phyloP scores from a whole-genome alignment of 2,888 invertebrate species.

The Theretra japonica region DNA sequence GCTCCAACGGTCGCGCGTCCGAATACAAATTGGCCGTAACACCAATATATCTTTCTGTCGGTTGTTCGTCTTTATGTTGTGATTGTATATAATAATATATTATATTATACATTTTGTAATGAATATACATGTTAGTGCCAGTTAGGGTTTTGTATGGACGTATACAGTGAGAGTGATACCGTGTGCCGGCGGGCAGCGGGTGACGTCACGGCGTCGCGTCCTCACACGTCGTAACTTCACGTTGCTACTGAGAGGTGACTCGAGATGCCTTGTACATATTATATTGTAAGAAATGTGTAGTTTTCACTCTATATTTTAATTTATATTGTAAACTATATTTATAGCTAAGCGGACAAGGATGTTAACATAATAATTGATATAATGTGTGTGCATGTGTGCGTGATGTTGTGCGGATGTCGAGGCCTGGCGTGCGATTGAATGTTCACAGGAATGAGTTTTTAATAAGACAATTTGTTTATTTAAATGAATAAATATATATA shows the following conservation, averaged over 20 bases:
- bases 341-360: conserved; percentile 74
- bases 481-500: conserved; percentile 45
- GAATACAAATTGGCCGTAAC: conserved; percentile 52
- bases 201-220: conserved; percentile 12
- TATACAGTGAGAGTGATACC: conserved; percentile 59
- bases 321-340: conserved; percentile 81
- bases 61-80: conserved; percentile 83
- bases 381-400: conserved; percentile 51
- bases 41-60: conserved; percentile 75
- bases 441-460: conserved; percentile 48
- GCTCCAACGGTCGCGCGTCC: conserved; percentile 2
- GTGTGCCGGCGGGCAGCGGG: not conserved
- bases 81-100: conserved; percentile 82
- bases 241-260: conserved; percentile 61
- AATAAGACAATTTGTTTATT: conserved; percentile 63
- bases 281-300: conserved; percentile 78
- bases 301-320: conserved; percentile 82
- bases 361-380: conserved; percentile 69
- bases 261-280: conserved; percentile 82
- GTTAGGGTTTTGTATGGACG: conserved; percentile 82
- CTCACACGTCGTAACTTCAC: conserved; percentile 45
- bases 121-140: conserved; percentile 83
- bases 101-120: conserved; percentile 83
- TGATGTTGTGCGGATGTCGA: conserved; percentile 46
- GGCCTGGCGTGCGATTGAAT: conserved; percentile 59